Percentiles rank a stretch among this genome's conserved stretches.
These are phyloP conservation scores for Hirtodrosophila trivittata DNA, from an alignment of 2,888 invertebrate species.

Conservation along the genomic window DNA sequence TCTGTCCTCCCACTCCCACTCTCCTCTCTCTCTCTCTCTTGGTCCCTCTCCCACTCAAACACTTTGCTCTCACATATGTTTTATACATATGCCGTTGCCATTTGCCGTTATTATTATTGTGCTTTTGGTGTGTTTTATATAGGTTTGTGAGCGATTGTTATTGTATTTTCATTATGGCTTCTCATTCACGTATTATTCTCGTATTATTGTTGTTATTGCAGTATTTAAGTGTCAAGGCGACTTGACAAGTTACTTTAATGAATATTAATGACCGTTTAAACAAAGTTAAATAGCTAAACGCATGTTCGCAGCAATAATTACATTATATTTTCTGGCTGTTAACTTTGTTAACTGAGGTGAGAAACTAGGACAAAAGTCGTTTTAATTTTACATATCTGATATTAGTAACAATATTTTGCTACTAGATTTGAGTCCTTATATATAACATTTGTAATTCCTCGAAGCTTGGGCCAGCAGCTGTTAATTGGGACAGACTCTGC, in stretches of 20 bases:
- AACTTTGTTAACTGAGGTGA: too few relatives aligned
- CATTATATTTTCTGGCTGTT: conserved; percentile 7
- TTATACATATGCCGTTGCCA: conserved; percentile 39
- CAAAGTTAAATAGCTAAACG: conserved; percentile 53
- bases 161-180: conserved; percentile 50
- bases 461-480: too few relatives aligned
- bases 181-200: too few relatives aligned
- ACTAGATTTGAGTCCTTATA: too few relatives aligned
- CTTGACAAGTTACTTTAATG: conserved; percentile 46
- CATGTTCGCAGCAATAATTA: conserved; percentile 15
- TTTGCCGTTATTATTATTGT: conserved; percentile 57
- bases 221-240: conserved; percentile 63
- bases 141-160: conserved; percentile 19
- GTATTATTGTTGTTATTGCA: conserved; percentile 46
- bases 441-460: too few relatives aligned
- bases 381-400: too few relatives aligned
- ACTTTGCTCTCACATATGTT: conserved; percentile 51
- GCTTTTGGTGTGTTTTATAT: conserved; percentile 24
- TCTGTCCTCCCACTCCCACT: background rate
- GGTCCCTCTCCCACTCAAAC: conserved; percentile 11
- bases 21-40: background rate
- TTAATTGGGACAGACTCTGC: too few relatives aligned
- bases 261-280: conserved; percentile 65
- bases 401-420: background rate
- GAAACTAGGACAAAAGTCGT: too few relatives aligned